Evolutionary conservation across 1,140 invertebrate species (phyloP).

Genomic region (Aphis craccivora): DNA sequence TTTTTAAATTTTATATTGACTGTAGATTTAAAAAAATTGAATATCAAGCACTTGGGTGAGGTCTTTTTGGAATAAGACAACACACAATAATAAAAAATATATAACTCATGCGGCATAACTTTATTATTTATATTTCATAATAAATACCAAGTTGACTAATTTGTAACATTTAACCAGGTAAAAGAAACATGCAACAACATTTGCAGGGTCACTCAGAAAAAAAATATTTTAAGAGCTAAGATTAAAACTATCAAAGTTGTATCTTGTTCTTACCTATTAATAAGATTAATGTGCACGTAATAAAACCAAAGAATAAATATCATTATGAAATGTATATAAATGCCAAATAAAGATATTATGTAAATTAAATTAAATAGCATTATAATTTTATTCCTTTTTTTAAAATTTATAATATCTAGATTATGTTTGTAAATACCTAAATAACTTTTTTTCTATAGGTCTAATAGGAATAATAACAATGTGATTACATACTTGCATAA

Average conservation of each 20-base stretch:
- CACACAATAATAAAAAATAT: conserved; percentile 3
- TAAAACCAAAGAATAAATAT: background rate
- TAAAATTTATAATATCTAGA: background rate
- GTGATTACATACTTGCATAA: too few relatives aligned
- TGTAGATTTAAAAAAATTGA: background rate
- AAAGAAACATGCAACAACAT: conserved; percentile 48
- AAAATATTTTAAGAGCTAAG: conserved; percentile 19
- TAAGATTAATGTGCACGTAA: background rate
- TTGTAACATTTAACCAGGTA: conserved; percentile 4
- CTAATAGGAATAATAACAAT: background rate
- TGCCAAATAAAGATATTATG: background rate
- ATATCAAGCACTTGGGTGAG: background rate
- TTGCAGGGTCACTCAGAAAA: conserved; percentile 45
- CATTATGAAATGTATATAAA: background rate
- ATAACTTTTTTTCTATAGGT: background rate
- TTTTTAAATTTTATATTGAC: background rate
- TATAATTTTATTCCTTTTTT: background rate
- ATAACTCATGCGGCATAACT: conserved; percentile 14
- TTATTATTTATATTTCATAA: conserved; percentile 24
- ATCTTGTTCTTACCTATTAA: conserved; percentile 34
- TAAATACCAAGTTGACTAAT: conserved; percentile 13
- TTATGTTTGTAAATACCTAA: background rate
- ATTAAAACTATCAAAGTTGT: background rate
- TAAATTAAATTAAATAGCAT: background rate
- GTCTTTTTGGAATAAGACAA: conserved; percentile 24